Percentiles rank a stretch among this genome's conserved stretches.
phyloP scores from a whole-genome alignment of 2,888 invertebrate genomes.

The Agrotis puta region DNA sequence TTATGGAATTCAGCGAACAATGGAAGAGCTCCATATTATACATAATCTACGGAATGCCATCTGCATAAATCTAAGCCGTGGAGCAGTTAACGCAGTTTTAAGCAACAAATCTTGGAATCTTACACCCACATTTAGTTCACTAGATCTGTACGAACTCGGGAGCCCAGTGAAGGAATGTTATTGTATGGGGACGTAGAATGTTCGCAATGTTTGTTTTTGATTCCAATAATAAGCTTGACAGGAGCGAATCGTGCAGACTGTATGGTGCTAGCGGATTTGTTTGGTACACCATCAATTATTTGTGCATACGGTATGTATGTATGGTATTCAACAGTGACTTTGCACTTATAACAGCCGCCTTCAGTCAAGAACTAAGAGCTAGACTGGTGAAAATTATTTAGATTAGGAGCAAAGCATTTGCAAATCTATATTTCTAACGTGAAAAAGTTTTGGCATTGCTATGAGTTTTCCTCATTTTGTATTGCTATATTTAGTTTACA shows the following conservation, averaged over 20 bases:
- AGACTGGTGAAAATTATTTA: background rate
- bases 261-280: constrained; percentile 59
- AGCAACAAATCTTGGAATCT: constrained; percentile 22
- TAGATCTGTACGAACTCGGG: constrained; percentile 38
- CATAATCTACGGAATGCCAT: constrained; percentile 7
- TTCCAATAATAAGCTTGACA: constrained; percentile 67
- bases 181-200: constrained; percentile 58
- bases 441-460: constrained; percentile 36
- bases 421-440: background rate
- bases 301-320: background rate
- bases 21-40: constrained; percentile 8
- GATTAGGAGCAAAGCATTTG: background rate
- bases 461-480: constrained; percentile 7
- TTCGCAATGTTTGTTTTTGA: constrained; percentile 65
- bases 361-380: background rate
- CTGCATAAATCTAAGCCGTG: constrained; percentile 8
- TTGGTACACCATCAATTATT: constrained; percentile 43
- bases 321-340: background rate
- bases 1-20: constrained; percentile 33
- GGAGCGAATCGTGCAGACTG: constrained; percentile 61
- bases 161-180: constrained; percentile 54
- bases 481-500: constrained; percentile 35
- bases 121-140: constrained; percentile 35
- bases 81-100: background rate
- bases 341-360: background rate